Percentiles rank a stretch among this genome's conserved stretches.
These are phyloP conservation scores for Eristalinus aeneus DNA, from an alignment of 2,888 invertebrate species.

Conservation along the genomic window DNA sequence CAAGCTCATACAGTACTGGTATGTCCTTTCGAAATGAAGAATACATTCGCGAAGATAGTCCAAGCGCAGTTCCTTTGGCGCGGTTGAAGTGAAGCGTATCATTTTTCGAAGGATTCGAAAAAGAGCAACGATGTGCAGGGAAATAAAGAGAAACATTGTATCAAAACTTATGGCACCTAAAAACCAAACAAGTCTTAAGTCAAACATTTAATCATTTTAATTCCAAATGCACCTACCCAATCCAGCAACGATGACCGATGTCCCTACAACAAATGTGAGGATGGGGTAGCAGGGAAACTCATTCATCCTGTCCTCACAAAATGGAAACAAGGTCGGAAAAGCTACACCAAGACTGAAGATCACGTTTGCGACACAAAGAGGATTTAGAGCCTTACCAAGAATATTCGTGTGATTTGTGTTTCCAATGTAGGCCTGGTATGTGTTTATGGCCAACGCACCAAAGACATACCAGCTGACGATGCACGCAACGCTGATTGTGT, in stretches of 20 bases:
- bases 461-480: constrained; percentile 73
- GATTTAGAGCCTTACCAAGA: constrained; percentile 72
- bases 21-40: constrained; percentile 74
- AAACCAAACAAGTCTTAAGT: background rate
- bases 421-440: constrained; percentile 70
- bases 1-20: constrained; percentile 68
- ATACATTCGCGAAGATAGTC: constrained; percentile 76
- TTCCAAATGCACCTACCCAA: constrained; percentile 74
- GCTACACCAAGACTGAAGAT: constrained; percentile 70
- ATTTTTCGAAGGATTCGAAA: constrained; percentile 71
- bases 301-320: constrained; percentile 75
- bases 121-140: constrained; percentile 75
- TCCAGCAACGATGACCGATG: constrained; percentile 72
- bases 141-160: constrained; percentile 75
- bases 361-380: background rate
- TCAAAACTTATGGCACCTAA: constrained; percentile 77
- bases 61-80: constrained; percentile 74
- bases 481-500: constrained; percentile 66
- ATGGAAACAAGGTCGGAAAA: constrained; percentile 74
- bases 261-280: constrained; percentile 72
- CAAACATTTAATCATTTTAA: too few relatives aligned
- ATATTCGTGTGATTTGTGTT: constrained; percentile 71
- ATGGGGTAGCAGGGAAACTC: constrained; percentile 75
- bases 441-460: constrained; percentile 70
- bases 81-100: constrained; percentile 71